Conservation (phyloP, 2,113 vertebrate species). For the Alouatta palliata region DNA sequence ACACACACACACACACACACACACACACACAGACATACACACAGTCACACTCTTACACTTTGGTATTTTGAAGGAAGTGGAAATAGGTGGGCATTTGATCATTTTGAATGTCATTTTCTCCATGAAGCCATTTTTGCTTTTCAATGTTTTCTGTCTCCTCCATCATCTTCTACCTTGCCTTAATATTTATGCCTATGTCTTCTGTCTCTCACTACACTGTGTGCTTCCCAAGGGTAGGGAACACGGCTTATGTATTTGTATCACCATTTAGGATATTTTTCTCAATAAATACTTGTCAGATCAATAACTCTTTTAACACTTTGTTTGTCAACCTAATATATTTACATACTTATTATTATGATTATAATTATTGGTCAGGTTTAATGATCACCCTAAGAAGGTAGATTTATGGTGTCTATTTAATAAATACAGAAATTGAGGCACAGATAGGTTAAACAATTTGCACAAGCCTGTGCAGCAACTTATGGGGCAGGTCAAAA, state of each 20-base stretch:
- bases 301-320: neutral
- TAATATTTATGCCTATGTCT: neutral
- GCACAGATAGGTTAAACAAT: neutral
- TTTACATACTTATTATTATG: conserved; percentile 5
- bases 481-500: neutral
- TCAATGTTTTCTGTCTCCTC: neutral
- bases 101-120: conserved; percentile 40
- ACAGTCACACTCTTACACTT: neutral
- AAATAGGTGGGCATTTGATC: conserved; percentile 17
- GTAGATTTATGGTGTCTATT: neutral
- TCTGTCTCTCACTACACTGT: neutral
- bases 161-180: neutral
- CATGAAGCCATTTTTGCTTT: neutral
- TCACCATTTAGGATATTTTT: neutral
- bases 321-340: neutral
- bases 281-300: neutral
- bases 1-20: neutral
- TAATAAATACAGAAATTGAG: neutral
- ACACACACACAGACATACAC: neutral
- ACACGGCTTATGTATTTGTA: neutral
- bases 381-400: conserved; percentile 1
- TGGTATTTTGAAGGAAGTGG: conserved; percentile 27
- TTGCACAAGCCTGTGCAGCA: neutral
- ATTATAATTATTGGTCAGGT: conserved; percentile 6
- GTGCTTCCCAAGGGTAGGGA: neutral